Percentiles rank a stretch among this genome's conserved stretches.
Evolutionary conservation across 2,113 vertebrate species (phyloP).

Genomic region (Solenodon paradoxus): DNA sequence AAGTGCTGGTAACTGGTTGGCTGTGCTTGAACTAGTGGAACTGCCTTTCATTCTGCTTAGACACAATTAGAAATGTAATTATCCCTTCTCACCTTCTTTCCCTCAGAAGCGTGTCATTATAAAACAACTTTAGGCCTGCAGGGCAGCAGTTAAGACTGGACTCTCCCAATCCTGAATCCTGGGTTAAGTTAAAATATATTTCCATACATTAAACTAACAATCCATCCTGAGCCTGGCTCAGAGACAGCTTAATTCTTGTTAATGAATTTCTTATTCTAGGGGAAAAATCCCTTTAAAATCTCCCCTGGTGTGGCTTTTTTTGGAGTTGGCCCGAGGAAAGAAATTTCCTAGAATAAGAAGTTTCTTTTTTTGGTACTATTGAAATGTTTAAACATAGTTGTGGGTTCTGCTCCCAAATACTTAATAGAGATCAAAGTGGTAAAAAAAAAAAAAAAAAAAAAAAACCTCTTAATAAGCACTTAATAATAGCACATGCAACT

Average conservation of each 20-base stretch:
- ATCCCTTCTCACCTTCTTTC: not conserved
- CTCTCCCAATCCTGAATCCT: not conserved
- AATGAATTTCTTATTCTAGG: slow-evolving; percentile 46
- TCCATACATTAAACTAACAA: slow-evolving; percentile 29
- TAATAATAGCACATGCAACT: not conserved
- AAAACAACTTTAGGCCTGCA: slow-evolving; percentile 2
- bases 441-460: too few species aligned
- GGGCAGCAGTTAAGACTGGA: not conserved
- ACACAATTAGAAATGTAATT: slow-evolving; percentile 31
- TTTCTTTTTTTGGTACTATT: not conserved
- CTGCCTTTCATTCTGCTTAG: not conserved
- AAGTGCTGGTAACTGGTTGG: not conserved
- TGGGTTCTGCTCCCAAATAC: slow-evolving; percentile 4
- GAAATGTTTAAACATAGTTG: slow-evolving; percentile 25
- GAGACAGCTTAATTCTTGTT: slow-evolving; percentile 50
- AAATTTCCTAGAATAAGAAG: slow-evolving; percentile 21
- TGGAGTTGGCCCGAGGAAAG: slow-evolving; percentile 7
- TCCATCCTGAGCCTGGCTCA: not conserved
- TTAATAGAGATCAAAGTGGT: slow-evolving; percentile 28
- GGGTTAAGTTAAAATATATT: not conserved
- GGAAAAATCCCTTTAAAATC: not conserved
- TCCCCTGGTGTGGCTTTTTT: not conserved
- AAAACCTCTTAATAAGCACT: too few species aligned
- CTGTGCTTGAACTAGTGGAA: not conserved
- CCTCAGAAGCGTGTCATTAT: slow-evolving; percentile 41